A percentile compares a stretch with the other conserved stretches of the same genome.
These are phyloP conservation scores for Micromesistius poutassou DNA, from an alignment of 2,797 vertebrate species.

Conservation along the genomic window DNA sequence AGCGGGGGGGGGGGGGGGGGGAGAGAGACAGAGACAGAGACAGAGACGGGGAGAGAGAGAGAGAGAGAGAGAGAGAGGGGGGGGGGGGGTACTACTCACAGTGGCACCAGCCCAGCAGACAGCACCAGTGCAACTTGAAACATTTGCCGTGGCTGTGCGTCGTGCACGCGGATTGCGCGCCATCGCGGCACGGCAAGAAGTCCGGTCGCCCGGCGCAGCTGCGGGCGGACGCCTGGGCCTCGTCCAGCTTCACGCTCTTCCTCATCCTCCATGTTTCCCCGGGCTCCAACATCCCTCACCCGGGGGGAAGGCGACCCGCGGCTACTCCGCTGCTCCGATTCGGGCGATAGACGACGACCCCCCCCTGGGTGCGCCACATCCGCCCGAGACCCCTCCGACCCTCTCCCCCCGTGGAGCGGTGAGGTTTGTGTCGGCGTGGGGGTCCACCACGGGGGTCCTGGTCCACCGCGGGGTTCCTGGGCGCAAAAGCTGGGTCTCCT, in stretches of 20 bases:
- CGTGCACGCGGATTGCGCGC: slow-evolving; percentile 72
- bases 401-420: too few species aligned
- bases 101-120: slow-evolving; percentile 88
- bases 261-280: background rate
- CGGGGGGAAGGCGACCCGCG: background rate
- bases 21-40: background rate
- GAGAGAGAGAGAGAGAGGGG: background rate
- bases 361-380: too few species aligned
- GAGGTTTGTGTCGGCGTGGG: background rate
- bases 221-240: background rate
- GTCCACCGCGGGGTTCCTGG: too few species aligned
- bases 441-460: too few species aligned
- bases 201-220: background rate
- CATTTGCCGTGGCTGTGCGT: slow-evolving; percentile 87
- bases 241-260: background rate
- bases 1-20: too few species aligned
- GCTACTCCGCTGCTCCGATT: background rate
- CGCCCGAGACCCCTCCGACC: too few species aligned
- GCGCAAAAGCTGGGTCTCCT: background rate
- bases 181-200: background rate
- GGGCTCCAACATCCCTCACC: background rate
- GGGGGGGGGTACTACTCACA: too few species aligned
- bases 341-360: background rate
- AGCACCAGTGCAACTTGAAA: slow-evolving; percentile 89
- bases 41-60: too few species aligned